Base-by-base conservation (phyloP, 2,888 invertebrate genomes). In the Lottia gigantea region DNA sequence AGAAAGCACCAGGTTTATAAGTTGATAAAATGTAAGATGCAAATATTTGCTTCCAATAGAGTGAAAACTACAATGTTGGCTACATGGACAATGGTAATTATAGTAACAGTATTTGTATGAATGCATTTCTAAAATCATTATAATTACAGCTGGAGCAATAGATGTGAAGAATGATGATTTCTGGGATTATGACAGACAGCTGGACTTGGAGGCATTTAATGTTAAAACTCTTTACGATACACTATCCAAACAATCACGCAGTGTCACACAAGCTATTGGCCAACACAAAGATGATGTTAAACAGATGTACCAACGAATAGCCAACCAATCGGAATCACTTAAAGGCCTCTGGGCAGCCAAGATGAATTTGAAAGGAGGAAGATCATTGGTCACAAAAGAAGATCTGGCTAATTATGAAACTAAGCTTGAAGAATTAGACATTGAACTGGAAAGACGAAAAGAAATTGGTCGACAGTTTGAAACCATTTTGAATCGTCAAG, bases 291-390 rank as follows among this genome's bases (percentile, higher is more conserved):
- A 87, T 70, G 84, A 86, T 79, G 86, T 84, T 40, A 87, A 87
- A 71, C 79, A 80, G 46, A 80, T 86, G 79, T 87, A 86, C 78
- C 82, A 84, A 75, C 82, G 82, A 68, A 81, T 87, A 31, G 77
- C 81, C 69, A 82, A 82, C 70, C 86, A 87, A 78, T 82, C 82
- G 2, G 85, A 85, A 67, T 86, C 87, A 46, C 83, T 87, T 47
- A 86, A 85, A 73, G 84, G 85, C 16, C 80, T 87, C 63, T 87
- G 87, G 87, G 84, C 84, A 2, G 86, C 87, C 73, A 87, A 87
- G 77, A 80, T 87, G 79, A 86, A 86, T 72, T 76, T 87, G 74
- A 77, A 80, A 49, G 84, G 86, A 12, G 80, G 78, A n/a, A 74
- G 77, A 7, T 79, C 78, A 31, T 73, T 84, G 76, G 85, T 84